A percentile compares a stretch with the other conserved stretches of the same genome.
phyloP scores from a whole-genome alignment of 2,888 invertebrate species.

The Sialis fuliginosa region DNA sequence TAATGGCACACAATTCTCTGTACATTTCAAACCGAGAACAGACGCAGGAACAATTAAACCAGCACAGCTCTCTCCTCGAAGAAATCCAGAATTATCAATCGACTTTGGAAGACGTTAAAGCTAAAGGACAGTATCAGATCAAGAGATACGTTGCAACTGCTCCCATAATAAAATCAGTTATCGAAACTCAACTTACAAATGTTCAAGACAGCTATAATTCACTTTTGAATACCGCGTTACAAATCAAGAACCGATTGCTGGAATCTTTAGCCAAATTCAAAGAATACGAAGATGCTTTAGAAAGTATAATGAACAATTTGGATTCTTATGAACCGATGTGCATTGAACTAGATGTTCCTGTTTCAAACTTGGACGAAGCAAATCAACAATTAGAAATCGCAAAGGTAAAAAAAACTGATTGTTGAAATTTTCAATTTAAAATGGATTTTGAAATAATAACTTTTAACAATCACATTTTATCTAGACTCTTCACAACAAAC shows the following conservation, averaged over 20 bases:
- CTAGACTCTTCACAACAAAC: slow-evolving; percentile 56
- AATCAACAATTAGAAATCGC: slow-evolving; percentile 56
- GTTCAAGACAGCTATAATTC: slow-evolving; percentile 89
- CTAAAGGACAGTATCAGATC: slow-evolving; percentile 70
- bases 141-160: slow-evolving; percentile 56
- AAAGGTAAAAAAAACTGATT: slow-evolving; percentile 42
- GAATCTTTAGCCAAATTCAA: slow-evolving; percentile 85
- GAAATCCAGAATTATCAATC: slow-evolving; percentile 72
- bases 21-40: slow-evolving; percentile 84
- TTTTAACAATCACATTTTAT: slow-evolving; percentile 10
- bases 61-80: slow-evolving; percentile 56
- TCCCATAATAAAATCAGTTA: slow-evolving; percentile 55
- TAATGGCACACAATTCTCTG: slow-evolving; percentile 90
- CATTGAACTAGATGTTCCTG: slow-evolving; percentile 50
- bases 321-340: slow-evolving; percentile 66
- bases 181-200: slow-evolving; percentile 72
- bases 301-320: slow-evolving; percentile 66
- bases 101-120: slow-evolving; percentile 63
- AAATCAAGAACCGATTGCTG: slow-evolving; percentile 72
- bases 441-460: not conserved
- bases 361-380: slow-evolving; percentile 56
- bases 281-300: slow-evolving; percentile 80
- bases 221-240: slow-evolving; percentile 70
- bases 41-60: slow-evolving; percentile 78
- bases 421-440: slow-evolving; percentile 1